Conservation (phyloP, 2,888 invertebrate genomes). For the Harmothoe impar region DNA sequence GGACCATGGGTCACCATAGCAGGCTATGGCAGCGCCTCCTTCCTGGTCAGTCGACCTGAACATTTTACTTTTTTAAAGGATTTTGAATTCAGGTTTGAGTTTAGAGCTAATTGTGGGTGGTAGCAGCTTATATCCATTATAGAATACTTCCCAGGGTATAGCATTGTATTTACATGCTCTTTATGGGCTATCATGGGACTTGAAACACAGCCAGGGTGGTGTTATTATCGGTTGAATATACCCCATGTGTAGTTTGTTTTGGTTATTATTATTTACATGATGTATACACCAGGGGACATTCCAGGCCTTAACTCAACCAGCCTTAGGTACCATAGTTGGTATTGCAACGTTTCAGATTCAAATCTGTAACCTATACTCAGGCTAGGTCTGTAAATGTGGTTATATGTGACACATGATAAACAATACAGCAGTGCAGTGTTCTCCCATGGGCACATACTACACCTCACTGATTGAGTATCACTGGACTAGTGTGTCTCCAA, state of each 20-base stretch:
- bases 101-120: background rate
- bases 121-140: background rate
- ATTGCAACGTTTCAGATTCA: background rate
- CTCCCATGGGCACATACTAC: background rate
- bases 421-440: conserved; percentile 4
- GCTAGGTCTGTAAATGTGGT: background rate
- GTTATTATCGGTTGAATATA: background rate
- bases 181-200: background rate
- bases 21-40: background rate
- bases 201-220: background rate
- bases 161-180: background rate
- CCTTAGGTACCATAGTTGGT: background rate
- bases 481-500: background rate
- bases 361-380: background rate
- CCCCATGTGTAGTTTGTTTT: background rate
- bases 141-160: background rate
- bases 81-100: conserved; percentile 38
- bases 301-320: background rate
- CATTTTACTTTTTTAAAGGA: conserved; percentile 17
- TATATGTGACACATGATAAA: conserved; percentile 19
- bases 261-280: conserved; percentile 28
- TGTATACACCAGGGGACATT: background rate
- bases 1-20: background rate
- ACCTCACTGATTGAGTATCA: too few species aligned
- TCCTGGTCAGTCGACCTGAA: conserved; percentile 18